phyloP scores from a whole-genome alignment of 2,888 invertebrate genomes.

The Belgica antarctica region DNA sequence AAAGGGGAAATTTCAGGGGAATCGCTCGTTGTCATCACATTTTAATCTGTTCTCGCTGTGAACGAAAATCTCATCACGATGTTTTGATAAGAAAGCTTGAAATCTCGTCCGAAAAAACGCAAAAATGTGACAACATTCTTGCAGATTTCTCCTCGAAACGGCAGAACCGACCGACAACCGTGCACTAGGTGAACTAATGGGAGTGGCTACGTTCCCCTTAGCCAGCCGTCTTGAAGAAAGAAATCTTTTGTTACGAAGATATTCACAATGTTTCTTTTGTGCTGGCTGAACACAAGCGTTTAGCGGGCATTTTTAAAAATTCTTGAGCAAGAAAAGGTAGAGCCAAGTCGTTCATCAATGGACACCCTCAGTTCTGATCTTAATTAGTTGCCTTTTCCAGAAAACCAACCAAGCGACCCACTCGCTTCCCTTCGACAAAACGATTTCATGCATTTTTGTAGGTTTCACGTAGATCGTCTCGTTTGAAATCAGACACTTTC shows the following conservation, averaged over 20 bases:
- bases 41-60: background rate
- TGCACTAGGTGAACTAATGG: background rate
- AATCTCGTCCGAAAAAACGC: background rate
- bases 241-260: constrained; percentile 5
- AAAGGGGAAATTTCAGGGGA: background rate
- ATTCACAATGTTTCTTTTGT: constrained; percentile 29
- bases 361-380: too few relatives aligned
- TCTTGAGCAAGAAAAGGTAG: background rate
- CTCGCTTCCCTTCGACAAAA: background rate
- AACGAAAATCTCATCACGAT: too few relatives aligned
- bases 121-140: constrained; percentile 12
- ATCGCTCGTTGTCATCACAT: background rate
- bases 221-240: background rate
- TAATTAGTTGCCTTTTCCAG: too few relatives aligned
- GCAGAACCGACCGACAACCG: background rate
- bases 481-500: constrained; percentile 19
- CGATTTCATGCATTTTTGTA: background rate
- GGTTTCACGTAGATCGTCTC: constrained; percentile 9
- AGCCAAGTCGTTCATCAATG: background rate
- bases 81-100: constrained; percentile 9
- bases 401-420: too few relatives aligned
- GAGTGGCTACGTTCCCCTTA: constrained; percentile 16
- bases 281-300: background rate
- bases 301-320: constrained; percentile 12
- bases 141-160: constrained; percentile 21